Evolutionary conservation across 2,797 vertebrate genomes (phyloP).

Genomic region (Scolopax rusticola): DNA sequence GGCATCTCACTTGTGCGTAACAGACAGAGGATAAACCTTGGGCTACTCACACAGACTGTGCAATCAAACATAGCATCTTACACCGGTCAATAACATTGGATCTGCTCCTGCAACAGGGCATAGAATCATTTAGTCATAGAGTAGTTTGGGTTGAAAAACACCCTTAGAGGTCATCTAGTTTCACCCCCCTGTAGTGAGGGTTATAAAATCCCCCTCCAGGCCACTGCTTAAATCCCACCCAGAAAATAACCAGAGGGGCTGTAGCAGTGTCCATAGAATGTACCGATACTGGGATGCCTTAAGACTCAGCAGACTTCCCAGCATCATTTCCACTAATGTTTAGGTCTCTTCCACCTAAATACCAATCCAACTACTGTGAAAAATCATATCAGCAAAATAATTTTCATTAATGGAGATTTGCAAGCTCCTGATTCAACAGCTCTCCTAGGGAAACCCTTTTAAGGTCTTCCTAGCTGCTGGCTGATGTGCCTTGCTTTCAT

Average conservation of each 20-base stretch:
- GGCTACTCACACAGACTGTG: neutral
- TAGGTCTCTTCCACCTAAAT: neutral
- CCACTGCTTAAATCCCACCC: neutral
- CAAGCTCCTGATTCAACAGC: neutral
- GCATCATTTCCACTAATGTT: neutral
- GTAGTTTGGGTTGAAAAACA: neutral
- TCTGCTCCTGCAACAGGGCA: neutral
- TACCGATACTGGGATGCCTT: neutral
- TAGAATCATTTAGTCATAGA: neutral
- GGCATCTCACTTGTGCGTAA: neutral
- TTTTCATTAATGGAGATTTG: neutral
- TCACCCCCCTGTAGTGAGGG: neutral
- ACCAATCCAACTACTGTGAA: neutral
- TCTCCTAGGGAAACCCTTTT: neutral
- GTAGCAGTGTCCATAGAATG: neutral
- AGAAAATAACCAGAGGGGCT: neutral
- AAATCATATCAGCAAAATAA: neutral
- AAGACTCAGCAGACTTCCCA: neutral
- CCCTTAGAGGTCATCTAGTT: neutral
- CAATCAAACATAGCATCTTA: neutral
- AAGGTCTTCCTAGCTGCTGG: neutral
- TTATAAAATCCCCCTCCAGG: neutral
- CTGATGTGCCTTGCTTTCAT: neutral
- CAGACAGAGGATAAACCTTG: neutral
- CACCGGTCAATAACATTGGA: neutral